Evolutionary conservation across 2,797 vertebrate genomes (phyloP).

Genomic region (Bovichtus diacanthus): DNA sequence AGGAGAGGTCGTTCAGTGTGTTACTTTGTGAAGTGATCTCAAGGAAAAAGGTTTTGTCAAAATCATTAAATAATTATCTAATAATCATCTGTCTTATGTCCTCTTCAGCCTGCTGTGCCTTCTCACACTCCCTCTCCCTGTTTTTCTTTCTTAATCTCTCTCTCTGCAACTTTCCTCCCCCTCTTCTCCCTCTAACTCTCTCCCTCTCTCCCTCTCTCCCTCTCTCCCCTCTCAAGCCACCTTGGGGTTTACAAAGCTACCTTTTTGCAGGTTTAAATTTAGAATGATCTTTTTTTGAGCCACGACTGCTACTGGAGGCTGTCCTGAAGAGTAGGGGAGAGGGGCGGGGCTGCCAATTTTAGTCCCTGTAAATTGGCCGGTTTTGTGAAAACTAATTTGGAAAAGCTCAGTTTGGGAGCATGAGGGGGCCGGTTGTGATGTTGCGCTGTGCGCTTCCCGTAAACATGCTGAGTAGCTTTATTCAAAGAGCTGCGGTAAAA

Average conservation of each 20-base stretch:
- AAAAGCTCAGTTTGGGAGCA: slow-evolving; percentile 70
- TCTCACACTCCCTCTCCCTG: slow-evolving; percentile 21
- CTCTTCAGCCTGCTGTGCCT: not conserved
- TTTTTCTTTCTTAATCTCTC: slow-evolving; percentile 33
- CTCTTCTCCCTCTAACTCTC: slow-evolving; percentile 16
- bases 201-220: no score
- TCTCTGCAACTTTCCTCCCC: slow-evolving; percentile 16
- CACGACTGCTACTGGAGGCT: slow-evolving; percentile 57
- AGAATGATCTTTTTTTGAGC: slow-evolving; percentile 74
- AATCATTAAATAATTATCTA: not conserved
- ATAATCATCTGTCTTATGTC: not conserved
- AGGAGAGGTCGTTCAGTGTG: no score
- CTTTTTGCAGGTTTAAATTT: slow-evolving; percentile 87
- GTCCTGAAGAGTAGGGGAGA: slow-evolving; percentile 42
- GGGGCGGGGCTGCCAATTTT: slow-evolving; percentile 23
- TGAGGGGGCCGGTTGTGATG: slow-evolving; percentile 73
- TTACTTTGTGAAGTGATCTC: no score
- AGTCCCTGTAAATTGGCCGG: slow-evolving; percentile 72
- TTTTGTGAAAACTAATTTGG: slow-evolving; percentile 77
- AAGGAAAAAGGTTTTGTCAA: not conserved
- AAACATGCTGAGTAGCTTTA: slow-evolving; percentile 82
- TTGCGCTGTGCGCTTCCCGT: slow-evolving; percentile 79
- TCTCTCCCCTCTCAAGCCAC: slow-evolving; percentile 50
- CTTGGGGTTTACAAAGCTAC: slow-evolving; percentile 82
- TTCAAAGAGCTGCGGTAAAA: slow-evolving; percentile 80